Evolutionary conservation across 2,113 vertebrate species (phyloP), one percentile per base, ranked within the genome.

Genomic region (Tamias sibiricus): DNA sequence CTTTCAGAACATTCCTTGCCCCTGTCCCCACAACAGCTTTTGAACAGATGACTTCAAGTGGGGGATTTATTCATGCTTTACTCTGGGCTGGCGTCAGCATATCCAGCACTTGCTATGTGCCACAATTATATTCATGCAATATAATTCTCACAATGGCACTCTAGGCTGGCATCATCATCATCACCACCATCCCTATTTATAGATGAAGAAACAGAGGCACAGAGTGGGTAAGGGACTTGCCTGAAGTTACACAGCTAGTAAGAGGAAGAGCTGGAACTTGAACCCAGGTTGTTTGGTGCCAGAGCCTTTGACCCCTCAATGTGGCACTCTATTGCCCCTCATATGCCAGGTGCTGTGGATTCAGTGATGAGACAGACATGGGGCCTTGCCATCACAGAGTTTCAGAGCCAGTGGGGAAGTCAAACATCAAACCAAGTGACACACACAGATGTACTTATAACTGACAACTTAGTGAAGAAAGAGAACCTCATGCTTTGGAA

Each of bases 191-290:
- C 6, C 22, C 14, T 59, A 35, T 57, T 64, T 90, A 28, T 40
- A 40, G 69, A 93, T 26, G 40, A 79, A 59, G 87, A 96, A 87
- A 77, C 24, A 69, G 83, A 94, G 79, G 87, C 57, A 77, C 42
- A 81, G 77, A 91, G 37, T 47, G 12, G 28, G 37, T 84, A 79
- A 24, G 42, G 40, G 19, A 74, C 28, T 81, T 85, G 47, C 77
- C 6, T 0, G 8, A 28, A 59, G 64, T 96, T 40, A 80, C 57
- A 42, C 10, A 94, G 79, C 37, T n/a, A 40, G 76, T 37, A 35
- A 74, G 40, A 75, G 32, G 57, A 3, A 54, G 68, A 90, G 84
- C 24, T 92, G 80, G 69, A 37, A 69, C 75, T 84, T 16, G 6
- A 95, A 85, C 44, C 35, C 49, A 62, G 94, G 71, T 28, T 74